phyloP scores from a whole-genome alignment of 2,797 vertebrate genomes.

The Setipinna tenuifilis region DNA sequence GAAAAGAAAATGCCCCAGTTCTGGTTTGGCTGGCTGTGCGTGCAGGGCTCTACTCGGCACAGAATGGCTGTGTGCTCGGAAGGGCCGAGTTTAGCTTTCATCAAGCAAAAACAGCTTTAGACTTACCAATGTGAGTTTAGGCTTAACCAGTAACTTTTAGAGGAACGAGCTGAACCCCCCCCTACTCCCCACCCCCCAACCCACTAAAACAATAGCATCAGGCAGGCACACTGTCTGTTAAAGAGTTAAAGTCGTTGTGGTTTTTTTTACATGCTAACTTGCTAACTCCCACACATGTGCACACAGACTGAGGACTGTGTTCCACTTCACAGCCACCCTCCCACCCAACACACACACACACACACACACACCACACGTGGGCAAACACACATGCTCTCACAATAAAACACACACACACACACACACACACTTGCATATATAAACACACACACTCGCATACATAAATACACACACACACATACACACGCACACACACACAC shows the following conservation, averaged over 20 bases:
- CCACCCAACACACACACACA: not conserved
- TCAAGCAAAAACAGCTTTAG: conserved; percentile 1
- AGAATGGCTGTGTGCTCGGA: not conserved
- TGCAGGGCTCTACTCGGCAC: not conserved
- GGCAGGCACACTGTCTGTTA: not conserved
- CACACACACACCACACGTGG: not conserved
- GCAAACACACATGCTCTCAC: not conserved
- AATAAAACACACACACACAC: not conserved
- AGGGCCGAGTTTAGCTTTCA: conserved; percentile 6
- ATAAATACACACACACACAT: no score
- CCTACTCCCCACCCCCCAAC: not conserved
- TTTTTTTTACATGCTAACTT: not conserved
- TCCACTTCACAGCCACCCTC: not conserved
- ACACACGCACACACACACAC: no score
- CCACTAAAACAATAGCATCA: not conserved
- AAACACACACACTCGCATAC: not conserved
- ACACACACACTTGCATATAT: no score
- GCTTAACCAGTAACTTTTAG: conserved; percentile 17
- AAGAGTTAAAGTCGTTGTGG: not conserved
- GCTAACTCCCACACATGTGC: not conserved
- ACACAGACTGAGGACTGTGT: not conserved
- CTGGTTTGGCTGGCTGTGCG: not conserved
- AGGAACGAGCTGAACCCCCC: not conserved
- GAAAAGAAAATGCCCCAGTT: conserved; percentile 24
- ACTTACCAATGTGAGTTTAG: not conserved